Evolutionary conservation across 1,140 invertebrate genomes (phyloP).

Genomic region (Atta colombica): DNA sequence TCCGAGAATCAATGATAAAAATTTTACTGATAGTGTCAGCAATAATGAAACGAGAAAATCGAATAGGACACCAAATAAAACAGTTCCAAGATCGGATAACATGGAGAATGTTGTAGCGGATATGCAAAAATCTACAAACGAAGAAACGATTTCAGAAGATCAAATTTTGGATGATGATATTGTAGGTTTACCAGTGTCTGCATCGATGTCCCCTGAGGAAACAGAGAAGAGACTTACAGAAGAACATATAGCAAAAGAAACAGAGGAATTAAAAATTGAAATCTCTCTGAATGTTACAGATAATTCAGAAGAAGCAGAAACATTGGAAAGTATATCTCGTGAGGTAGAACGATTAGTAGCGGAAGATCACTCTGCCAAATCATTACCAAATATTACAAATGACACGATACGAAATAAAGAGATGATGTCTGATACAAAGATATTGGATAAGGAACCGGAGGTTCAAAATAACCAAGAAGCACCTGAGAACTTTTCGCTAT

Average conservation of each 20-base stretch:
- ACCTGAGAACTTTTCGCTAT: not conserved
- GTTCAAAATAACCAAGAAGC: not conserved
- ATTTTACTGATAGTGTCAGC: conserved; percentile 30
- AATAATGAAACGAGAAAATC: conserved; percentile 64
- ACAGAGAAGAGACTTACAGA: conserved; percentile 14
- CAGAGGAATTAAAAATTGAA: not conserved
- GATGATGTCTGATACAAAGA: not conserved
- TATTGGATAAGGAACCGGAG: not conserved
- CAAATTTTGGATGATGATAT: not conserved
- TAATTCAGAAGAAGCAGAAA: conserved; percentile 76
- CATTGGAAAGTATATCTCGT: conserved; percentile 81
- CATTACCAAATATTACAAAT: not conserved
- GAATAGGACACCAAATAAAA: conserved; percentile 35
- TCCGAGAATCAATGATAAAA: conserved; percentile 67
- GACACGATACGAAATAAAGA: not conserved
- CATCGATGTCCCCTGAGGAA: not conserved
- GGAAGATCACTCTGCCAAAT: conserved; percentile 28
- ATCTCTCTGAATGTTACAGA: not conserved
- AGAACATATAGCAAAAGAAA: not conserved
- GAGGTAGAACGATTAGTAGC: conserved; percentile 80
- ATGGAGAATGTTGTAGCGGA: not conserved
- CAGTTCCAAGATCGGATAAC: conserved; percentile 14
- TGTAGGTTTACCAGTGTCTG: not conserved
- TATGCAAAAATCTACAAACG: not conserved
- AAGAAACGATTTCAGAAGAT: conserved; percentile 4